Evolutionary conservation across 2,797 vertebrate species (phyloP).

Genomic region (Falco concolor): DNA sequence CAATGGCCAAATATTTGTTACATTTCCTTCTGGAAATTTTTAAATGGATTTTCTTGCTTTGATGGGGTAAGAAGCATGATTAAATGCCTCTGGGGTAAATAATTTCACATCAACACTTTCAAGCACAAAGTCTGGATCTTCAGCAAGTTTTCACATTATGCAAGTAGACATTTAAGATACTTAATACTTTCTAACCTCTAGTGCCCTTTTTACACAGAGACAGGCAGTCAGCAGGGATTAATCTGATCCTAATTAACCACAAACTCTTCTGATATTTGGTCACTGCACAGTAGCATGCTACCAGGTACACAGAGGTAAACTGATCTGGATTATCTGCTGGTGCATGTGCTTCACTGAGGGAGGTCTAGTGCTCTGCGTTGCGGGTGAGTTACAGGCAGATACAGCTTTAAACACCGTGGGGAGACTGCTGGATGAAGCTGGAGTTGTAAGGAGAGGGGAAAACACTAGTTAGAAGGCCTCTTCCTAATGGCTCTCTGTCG

Average conservation of each 20-base stretch:
- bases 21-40: neutral
- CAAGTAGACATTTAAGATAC: constrained; percentile 68
- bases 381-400: neutral
- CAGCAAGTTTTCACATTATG: constrained; percentile 63
- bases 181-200: constrained; percentile 75
- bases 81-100: constrained; percentile 9
- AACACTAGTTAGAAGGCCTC: neutral
- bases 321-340: constrained; percentile 81
- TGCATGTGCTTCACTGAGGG: constrained; percentile 64
- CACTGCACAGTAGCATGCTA: constrained; percentile 79
- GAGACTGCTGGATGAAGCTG: neutral
- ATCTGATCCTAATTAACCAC: constrained; percentile 72
- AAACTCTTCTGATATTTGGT: constrained; percentile 79
- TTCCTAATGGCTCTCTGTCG: neutral
- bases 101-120: constrained; percentile 47
- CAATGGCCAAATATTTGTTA: neutral
- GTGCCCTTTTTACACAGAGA: constrained; percentile 78
- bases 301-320: constrained; percentile 83
- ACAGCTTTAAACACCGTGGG: fast-evolving
- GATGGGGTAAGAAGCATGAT: neutral
- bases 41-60: neutral
- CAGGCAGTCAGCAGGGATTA: constrained; percentile 77
- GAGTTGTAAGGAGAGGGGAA: neutral
- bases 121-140: constrained; percentile 67
- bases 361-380: neutral